Conservation (phyloP, 2,113 vertebrate genomes). For the Heterotilapia buettikoferi region DNA sequence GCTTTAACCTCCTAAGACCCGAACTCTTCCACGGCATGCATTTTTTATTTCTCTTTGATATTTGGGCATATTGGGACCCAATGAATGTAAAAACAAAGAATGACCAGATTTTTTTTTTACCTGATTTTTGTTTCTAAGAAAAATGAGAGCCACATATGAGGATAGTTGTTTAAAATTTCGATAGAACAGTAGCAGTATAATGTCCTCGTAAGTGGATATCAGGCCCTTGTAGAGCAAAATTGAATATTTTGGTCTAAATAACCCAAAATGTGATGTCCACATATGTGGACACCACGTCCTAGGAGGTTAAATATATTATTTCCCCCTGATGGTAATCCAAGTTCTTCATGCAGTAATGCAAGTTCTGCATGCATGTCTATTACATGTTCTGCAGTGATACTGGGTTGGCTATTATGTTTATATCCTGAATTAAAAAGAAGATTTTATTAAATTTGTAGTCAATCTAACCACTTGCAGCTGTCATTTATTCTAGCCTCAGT, state of each 20-base stretch:
- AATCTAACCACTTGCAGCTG: not conserved
- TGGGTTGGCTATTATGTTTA: not conserved
- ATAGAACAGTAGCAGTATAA: not conserved
- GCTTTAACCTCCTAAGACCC: not conserved
- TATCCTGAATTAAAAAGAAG: not conserved
- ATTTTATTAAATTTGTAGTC: not conserved
- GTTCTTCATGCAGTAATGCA: not conserved
- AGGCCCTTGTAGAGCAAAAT: not conserved
- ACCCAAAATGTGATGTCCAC: not conserved
- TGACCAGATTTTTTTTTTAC: not conserved
- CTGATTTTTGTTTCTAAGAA: not conserved
- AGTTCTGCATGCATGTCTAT: not conserved
- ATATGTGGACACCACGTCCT: not conserved
- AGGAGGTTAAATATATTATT: not conserved
- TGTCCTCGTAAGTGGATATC: not conserved
- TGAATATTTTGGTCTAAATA: not conserved
- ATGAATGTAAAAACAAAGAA: not conserved
- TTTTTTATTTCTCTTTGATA: not conserved
- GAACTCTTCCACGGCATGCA: rapidly evolving
- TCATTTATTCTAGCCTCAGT: not conserved
- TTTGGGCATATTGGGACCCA: not conserved
- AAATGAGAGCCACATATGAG: not conserved
- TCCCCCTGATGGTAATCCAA: not conserved
- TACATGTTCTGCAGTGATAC: not conserved
- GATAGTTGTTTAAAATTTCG: not conserved